Evolutionary conservation across 2,113 vertebrate species (phyloP), one percentile per base, ranked within the genome.

Genomic region (Pelusios castaneus): DNA sequence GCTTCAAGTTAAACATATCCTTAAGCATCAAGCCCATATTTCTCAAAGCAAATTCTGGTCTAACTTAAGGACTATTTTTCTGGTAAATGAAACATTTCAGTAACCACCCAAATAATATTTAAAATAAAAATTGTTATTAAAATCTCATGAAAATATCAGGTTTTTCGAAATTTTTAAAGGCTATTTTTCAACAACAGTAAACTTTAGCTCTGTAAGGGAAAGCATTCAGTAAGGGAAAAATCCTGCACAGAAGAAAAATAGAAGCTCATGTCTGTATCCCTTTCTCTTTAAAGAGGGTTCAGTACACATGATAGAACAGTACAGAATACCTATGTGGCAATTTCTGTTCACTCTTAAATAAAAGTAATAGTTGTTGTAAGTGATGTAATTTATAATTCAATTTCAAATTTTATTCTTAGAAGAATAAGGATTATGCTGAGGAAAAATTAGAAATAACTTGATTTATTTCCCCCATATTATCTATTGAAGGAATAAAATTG

Each of bases 381-480:
- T 22, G 25, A 78, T 79, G 41, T 80, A 5, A 21, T 78, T 75
- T 82, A 77, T 38, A 49, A 93, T 85, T 45, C 79, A 88, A 92
- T 92, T 25, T 29, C 87, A 89, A 95, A 58, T 13, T 83, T 8
- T 34, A 38, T n/a, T 58, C 80, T 12, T 43, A 77, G n/a, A 77
- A 19, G 6, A 89, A 78, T 27, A 91, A 70, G 10, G 29, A 41
- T 84, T 11, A 78, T 27, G 82, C 77, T 82, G 22, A 51, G 19
- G 63, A 94, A 95, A 88, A 3, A 78, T 3, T 2, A 95, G 45
- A 82, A 95, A 55, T 51, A 89, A 92, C n/a, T n/a, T n/a, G n/a
- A n/a, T n/a, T n/a, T n/a, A n/a, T n/a, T n/a, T n/a, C n/a, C n/a
- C n/a, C n/a, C n/a, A n/a, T n/a, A n/a, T n/a, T n/a, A n/a, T n/a